These are phyloP conservation scores for Acanthosepion esculentum DNA, from an alignment of 2,888 invertebrate species.

Conservation along the genomic window DNA sequence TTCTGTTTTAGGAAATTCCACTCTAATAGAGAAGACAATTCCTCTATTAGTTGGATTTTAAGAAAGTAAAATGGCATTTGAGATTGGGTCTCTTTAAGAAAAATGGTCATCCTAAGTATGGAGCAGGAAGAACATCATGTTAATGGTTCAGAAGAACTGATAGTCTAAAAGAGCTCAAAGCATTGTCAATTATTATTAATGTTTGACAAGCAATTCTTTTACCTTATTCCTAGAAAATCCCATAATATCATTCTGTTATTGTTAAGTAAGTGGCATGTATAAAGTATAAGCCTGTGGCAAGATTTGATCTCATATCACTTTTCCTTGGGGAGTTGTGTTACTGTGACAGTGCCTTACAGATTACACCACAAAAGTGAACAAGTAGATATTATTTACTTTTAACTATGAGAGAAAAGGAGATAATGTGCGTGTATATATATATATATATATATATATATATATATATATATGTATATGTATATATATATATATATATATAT, in stretches of 20 bases:
- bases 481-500: no score
- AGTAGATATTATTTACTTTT: no score
- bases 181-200: neutral
- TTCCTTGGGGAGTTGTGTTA: no score
- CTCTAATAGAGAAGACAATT: neutral
- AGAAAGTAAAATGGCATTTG: neutral
- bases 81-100: neutral
- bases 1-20: neutral
- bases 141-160: neutral
- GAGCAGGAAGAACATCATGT: neutral
- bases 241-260: neutral
- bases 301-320: neutral
- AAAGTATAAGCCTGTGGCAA: neutral
- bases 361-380: no score
- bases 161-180: neutral
- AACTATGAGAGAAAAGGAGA: no score
- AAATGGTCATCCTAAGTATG: neutral
- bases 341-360: no score
- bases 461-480: no score
- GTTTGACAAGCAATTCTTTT: neutral
- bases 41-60: neutral
- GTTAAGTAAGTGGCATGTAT: neutral
- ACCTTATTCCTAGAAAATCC: no score
- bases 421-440: no score
- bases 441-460: no score